These are phyloP conservation scores for Podabrus alpinus DNA, from an alignment of 2,888 invertebrate genomes.

Conservation along the genomic window DNA sequence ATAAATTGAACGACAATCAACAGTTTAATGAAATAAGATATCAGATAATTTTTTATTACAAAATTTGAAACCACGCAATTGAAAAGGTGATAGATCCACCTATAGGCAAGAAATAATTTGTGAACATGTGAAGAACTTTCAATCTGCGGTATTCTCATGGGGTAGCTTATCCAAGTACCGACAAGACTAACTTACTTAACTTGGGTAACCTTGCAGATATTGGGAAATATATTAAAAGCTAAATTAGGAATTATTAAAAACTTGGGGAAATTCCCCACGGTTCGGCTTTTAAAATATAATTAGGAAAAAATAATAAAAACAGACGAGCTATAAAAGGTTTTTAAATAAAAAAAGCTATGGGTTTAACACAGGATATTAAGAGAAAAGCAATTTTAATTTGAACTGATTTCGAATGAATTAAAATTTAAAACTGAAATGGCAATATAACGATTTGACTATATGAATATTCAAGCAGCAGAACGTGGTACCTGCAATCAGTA, in stretches of 20 bases:
- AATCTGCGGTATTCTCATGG: background rate
- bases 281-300: too few species aligned
- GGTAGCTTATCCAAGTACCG: background rate
- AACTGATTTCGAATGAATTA: background rate
- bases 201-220: background rate
- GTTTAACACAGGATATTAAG: too few species aligned
- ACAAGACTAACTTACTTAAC: background rate
- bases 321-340: too few species aligned
- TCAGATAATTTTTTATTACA: background rate
- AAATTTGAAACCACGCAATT: background rate
- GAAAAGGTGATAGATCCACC: background rate
- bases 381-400: too few species aligned
- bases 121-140: background rate
- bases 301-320: too few species aligned
- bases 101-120: background rate
- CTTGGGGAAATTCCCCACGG: too few species aligned
- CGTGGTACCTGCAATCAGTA: background rate
- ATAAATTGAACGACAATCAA: background rate
- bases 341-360: too few species aligned
- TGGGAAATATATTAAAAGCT: background rate
- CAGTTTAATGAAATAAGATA: background rate
- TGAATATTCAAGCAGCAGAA: background rate
- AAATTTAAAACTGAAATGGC: background rate
- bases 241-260: too few species aligned
- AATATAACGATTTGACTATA: background rate